These are phyloP conservation scores for Ariolimax columbianus DNA, from an alignment of 2,888 invertebrate species.

Conservation along the genomic window DNA sequence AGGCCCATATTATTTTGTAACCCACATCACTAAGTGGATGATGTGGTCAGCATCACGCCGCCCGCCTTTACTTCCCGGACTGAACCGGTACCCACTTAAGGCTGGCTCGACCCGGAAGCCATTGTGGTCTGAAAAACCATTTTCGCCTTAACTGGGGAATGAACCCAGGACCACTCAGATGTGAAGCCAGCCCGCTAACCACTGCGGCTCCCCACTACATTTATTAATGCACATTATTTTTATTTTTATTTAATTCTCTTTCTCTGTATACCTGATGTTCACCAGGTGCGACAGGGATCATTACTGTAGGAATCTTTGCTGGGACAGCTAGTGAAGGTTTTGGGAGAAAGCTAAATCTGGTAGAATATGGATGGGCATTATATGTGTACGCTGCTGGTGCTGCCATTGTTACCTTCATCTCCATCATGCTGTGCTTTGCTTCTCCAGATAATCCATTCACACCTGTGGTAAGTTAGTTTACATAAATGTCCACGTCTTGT, in stretches of 20 bases:
- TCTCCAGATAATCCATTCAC: slow-evolving; percentile 47
- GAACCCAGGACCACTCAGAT: no score
- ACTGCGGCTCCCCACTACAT: no score
- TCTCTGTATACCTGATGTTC: background rate
- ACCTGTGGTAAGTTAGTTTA: slow-evolving; percentile 23
- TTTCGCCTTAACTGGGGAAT: no score
- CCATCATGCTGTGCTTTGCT: slow-evolving; percentile 52
- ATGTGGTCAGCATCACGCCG: no score
- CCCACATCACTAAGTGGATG: no score
- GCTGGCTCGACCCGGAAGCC: no score
- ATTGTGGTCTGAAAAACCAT: no score
- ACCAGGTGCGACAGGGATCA: slow-evolving; percentile 44
- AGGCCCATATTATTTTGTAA: no score
- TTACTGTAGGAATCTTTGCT: slow-evolving; percentile 39
- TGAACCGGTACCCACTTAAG: no score
- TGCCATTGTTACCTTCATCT: slow-evolving; percentile 32
- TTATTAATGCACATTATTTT: background rate
- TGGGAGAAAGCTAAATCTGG: slow-evolving; percentile 21
- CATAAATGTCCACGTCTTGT: background rate
- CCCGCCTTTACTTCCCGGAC: no score
- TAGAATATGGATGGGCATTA: slow-evolving; percentile 48
- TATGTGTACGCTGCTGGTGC: slow-evolving; percentile 39
- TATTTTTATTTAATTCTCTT: background rate
- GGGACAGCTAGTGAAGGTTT: slow-evolving; percentile 15
- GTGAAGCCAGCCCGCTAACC: no score